Evolutionary conservation across 2,113 vertebrate genomes (phyloP), one percentile per base, ranked within the genome.

Genomic region (Ophiodon elongatus): DNA sequence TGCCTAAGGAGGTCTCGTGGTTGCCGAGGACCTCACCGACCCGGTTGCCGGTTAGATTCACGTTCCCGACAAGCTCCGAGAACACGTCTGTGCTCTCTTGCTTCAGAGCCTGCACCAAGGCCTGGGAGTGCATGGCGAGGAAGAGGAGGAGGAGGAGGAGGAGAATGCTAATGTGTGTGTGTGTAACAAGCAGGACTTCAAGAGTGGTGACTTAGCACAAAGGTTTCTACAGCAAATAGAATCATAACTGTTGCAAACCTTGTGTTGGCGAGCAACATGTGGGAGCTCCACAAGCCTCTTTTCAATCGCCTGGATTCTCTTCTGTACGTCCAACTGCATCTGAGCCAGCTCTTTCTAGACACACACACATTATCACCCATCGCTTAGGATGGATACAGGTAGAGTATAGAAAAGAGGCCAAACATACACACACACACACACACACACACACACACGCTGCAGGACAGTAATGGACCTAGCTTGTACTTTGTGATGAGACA

Each of bases 51-150:
- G 93, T 91, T 15, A 68, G 52, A 68, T 80, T 90, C n/a, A 95
- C 6, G 2, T 8, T 86, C 64, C 87, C 84, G 57, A 80, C 76
- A 0, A 94, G 63, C 35, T 93, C 92, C 0, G 81, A 78, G 76
- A 94, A 94, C 33, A 93, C 29, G 31, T 86, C 89, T 11, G 85
- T 62, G 74, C 69, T 91, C 80, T 96, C 94, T 25, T 29, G 73
- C 70, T 93, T 75, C 6, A 96, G 66, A 43, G 85, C 90, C 74
- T 96, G 94, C 33, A 93, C 62, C 31, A 87, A 81, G 52, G 87
- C 89, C 95, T 96, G 74, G 9, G 23, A 45, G 10, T 25, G 27
- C 2, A 69, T 0, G 47, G 1, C 56, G 57, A 74, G 8, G 39
- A 29, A 21, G 17, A 79, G 8, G 39, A 65, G 8, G 41, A 29